Percentiles rank a stretch among this genome's conserved stretches.
Conservation (phyloP, 2,113 vertebrate species). For the Alethe diademata region DNA sequence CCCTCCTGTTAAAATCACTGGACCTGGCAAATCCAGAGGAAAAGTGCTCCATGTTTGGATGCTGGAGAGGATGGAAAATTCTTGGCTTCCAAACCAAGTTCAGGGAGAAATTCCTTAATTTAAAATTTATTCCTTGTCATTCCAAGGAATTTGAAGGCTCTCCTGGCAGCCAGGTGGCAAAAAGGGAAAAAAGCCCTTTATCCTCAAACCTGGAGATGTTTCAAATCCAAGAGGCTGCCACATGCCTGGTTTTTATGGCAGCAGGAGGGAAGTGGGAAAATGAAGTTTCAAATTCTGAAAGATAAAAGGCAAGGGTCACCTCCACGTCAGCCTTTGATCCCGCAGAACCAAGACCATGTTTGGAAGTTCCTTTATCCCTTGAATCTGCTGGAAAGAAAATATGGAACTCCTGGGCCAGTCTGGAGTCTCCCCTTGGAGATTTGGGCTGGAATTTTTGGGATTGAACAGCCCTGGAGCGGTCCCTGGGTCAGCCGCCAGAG, state of each 20-base stretch:
- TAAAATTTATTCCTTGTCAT: conserved; percentile 11
- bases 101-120: background rate
- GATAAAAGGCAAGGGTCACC: background rate
- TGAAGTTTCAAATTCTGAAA: background rate
- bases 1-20: background rate
- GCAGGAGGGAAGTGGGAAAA: background rate
- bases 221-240: background rate
- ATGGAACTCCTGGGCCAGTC: background rate
- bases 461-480: background rate
- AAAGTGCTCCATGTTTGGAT: background rate
- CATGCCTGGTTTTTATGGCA: background rate
- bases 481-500: background rate
- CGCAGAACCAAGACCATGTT: accelerated
- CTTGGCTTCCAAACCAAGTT: background rate
- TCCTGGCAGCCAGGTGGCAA: background rate
- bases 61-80: background rate
- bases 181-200: background rate
- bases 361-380: background rate
- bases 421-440: background rate
- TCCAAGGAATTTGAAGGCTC: background rate
- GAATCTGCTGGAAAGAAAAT: background rate
- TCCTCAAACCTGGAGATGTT: background rate
- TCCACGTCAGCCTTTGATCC: background rate
- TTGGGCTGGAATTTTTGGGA: background rate
- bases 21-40: background rate